Base-by-base conservation (phyloP, 2,113 vertebrate genomes). In the Sarotherodon lohbergeri region DNA sequence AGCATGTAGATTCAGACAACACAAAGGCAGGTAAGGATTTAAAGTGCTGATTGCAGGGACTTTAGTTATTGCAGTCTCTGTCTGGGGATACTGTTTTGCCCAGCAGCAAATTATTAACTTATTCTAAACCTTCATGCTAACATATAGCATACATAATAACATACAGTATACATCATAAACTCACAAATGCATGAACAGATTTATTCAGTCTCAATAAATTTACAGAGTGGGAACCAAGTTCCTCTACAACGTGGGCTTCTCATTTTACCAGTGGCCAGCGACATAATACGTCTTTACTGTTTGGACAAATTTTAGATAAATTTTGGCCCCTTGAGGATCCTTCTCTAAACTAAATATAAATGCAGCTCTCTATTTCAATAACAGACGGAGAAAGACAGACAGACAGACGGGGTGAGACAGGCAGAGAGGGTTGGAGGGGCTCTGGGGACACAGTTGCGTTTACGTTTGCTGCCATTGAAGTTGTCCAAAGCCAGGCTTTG, bases 391-490 rank as follows among this genome's bases (percentile, higher is more conserved):
- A 88, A 81, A 82, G 84, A 85, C 79, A 87, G 84, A 79, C 55
- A 55, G 76, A 71, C 85, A 86, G 87, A 89, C 43, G n/a, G 80
- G 48, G 84, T 71, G 84, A 81, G 92, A 92, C 82, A 66, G 91
- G 90, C 90, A 79, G 89, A 92, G 92, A 92, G 78, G 85, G 91
- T 95, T 91, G 90, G 88, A 89, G 92, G 85, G 89, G 24, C 94
- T 91, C 95, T 81, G 88, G 95, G 93, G 95, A 95, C 92, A 17
- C 41, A 1, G 57, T 19, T 55, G 89, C 52, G 92, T 96, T 96
- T 95, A 96, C 87, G 76, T 95, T 96, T 87, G 84, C 89, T 86
- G 87, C 92, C 90, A 95, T 94, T 95, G 95, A 95, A 95, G 95
- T 95, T 90, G 90, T 93, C 94, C 88, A 61, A 84, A 89, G 93